Conservation (phyloP, 23 tunicate species). For the Trididemnum nubilum region DNA sequence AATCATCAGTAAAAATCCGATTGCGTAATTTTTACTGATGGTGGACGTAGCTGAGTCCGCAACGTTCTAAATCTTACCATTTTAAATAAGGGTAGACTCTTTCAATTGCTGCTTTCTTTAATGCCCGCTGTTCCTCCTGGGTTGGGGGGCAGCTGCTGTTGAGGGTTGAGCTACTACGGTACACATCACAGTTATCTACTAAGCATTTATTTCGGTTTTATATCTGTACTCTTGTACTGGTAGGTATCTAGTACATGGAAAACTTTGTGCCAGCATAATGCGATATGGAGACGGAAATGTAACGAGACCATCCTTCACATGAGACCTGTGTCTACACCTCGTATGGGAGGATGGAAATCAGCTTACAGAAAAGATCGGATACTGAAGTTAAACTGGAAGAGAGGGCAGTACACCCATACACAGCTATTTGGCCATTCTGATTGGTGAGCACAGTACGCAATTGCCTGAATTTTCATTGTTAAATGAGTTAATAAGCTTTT, state of each 20-base stretch:
- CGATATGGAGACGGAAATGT: constrained; percentile 70
- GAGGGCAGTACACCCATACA: constrained; percentile 32
- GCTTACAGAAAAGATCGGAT: constrained; percentile 57
- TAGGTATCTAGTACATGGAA: constrained; percentile 73
- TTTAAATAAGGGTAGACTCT: too few species aligned
- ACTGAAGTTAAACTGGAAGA: constrained; percentile 70
- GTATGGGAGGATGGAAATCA: constrained; percentile 59
- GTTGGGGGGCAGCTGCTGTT: too few species aligned
- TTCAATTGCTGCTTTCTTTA: too few species aligned
- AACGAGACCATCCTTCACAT: constrained; percentile 48
- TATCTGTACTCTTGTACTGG: background rate
- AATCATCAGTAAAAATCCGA: too few species aligned
- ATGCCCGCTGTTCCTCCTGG: too few species aligned
- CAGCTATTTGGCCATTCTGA: constrained; percentile 62
- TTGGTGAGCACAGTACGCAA: constrained; percentile 22
- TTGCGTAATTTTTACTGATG: too few species aligned
- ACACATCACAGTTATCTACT: too few species aligned
- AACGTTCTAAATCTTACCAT: too few species aligned
- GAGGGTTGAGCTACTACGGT: too few species aligned
- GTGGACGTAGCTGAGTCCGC: too few species aligned
- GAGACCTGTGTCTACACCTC: constrained; percentile 45
- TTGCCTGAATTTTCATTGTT: background rate
- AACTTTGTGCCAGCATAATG: constrained; percentile 45
- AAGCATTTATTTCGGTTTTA: too few species aligned
- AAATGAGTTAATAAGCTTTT: background rate